A percentile compares a stretch with the other conserved stretches of the same genome.
These are phyloP conservation scores for Sitobion miscanthi DNA, from an alignment of 1,140 invertebrate species.

Conservation along the genomic window DNA sequence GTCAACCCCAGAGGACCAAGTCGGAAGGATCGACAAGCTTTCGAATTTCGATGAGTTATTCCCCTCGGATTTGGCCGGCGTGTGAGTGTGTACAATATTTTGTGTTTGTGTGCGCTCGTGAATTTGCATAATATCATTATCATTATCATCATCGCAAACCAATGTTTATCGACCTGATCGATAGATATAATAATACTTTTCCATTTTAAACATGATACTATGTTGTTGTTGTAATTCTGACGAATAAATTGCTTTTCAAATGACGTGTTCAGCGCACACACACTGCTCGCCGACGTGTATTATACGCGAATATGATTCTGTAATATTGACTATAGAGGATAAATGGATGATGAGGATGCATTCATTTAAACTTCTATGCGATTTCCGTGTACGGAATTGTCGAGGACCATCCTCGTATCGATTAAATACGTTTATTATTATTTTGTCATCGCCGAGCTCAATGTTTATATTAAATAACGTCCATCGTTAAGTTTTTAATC, in stretches of 20 bases:
- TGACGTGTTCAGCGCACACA: too few species aligned
- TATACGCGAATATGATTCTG: neutral
- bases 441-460: neutral
- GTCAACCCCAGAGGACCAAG: neutral
- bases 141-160: neutral
- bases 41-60: neutral
- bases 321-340: neutral
- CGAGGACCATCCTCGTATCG: neutral
- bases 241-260: neutral
- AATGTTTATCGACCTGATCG: neutral
- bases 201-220: neutral
- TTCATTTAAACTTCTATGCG: neutral
- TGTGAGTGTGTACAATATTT: too few species aligned
- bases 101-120: too few species aligned
- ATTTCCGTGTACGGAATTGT: neutral
- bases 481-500: neutral
- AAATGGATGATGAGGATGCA: neutral
- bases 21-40: neutral
- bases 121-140: neutral
- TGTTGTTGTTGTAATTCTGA: neutral
- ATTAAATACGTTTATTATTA: neutral
- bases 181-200: neutral
- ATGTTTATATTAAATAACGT: neutral
- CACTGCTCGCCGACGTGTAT: neutral
- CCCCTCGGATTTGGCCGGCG: neutral